Evolutionary conservation across 1,140 invertebrate genomes (phyloP).

Genomic region (Drosophila cardini): DNA sequence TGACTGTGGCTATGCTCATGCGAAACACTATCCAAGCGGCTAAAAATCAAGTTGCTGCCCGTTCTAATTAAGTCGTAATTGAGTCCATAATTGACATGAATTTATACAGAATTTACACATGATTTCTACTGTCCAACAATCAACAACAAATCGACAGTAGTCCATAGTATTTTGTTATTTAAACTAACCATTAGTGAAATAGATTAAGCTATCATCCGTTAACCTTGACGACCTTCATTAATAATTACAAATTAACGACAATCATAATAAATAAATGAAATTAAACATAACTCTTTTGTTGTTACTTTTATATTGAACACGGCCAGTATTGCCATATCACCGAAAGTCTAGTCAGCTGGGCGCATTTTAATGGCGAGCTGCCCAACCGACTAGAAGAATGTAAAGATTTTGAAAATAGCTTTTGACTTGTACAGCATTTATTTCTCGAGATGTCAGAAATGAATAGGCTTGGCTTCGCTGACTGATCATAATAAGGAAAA

Average conservation of each 20-base stretch:
- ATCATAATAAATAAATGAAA: conserved; percentile 1
- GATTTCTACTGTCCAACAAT: neutral
- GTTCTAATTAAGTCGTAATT: conserved; percentile 1
- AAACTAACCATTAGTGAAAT: conserved; percentile 31
- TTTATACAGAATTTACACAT: conserved; percentile 34
- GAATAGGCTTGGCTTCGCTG: too few relatives aligned
- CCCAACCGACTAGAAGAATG: too few relatives aligned
- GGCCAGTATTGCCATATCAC: conserved; percentile 26
- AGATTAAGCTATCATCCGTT: conserved; percentile 8
- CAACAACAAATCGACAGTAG: neutral
- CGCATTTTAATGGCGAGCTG: too few relatives aligned
- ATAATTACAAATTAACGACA: conserved; percentile 13
- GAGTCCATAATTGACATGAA: neutral
- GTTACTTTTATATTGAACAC: conserved; percentile 1
- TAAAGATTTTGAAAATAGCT: too few relatives aligned
- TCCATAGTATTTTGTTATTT: conserved; percentile 73
- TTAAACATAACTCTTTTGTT: neutral
- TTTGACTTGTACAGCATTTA: too few relatives aligned
- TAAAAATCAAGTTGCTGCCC: conserved; percentile 70
- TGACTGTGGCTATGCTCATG: conserved; percentile 96
- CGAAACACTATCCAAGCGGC: conserved; percentile 92
- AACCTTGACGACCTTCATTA: conserved; percentile 14
- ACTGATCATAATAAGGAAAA: too few relatives aligned
- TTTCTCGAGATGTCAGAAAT: too few relatives aligned
- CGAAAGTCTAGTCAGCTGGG: neutral